These are phyloP conservation scores for Alethe castanea DNA, from an alignment of 2,113 vertebrate species.

Conservation along the genomic window DNA sequence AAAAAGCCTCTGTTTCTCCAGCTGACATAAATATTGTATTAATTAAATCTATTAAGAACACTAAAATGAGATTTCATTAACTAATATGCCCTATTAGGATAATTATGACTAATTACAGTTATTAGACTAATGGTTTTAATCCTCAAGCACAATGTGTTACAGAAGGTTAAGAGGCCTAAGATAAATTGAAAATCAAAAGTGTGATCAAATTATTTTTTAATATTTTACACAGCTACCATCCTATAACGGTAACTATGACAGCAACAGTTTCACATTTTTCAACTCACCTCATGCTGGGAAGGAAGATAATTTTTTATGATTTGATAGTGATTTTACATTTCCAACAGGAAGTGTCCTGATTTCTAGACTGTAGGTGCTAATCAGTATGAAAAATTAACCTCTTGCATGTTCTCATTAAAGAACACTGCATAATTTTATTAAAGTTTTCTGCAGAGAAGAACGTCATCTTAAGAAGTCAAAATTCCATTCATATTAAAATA, in stretches of 20 bases:
- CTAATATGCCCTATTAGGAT: conserved; percentile 72
- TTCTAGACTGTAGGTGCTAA: background rate
- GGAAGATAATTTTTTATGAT: background rate
- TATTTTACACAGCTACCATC: background rate
- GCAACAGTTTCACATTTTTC: background rate
- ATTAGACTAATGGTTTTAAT: conserved; percentile 76
- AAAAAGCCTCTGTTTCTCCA: conserved; percentile 48
- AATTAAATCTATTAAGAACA: conserved; percentile 71
- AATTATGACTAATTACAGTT: conserved; percentile 78
- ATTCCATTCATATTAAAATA: background rate
- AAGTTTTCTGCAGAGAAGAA: background rate
- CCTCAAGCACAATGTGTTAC: conserved; percentile 64
- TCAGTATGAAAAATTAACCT: background rate
- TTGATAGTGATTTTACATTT: background rate
- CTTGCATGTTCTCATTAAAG: background rate
- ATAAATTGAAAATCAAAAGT: conserved; percentile 69
- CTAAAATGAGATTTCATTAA: conserved; percentile 73
- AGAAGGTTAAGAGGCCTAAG: conserved; percentile 70
- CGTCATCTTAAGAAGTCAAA: background rate
- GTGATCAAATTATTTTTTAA: conserved; percentile 25
- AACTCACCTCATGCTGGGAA: background rate
- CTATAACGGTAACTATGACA: background rate
- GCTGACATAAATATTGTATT: conserved; percentile 64
- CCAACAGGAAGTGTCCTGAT: background rate
- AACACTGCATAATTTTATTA: background rate